Evolutionary conservation across 2,113 vertebrate species (phyloP).

Genomic region (Sciurus niger): DNA sequence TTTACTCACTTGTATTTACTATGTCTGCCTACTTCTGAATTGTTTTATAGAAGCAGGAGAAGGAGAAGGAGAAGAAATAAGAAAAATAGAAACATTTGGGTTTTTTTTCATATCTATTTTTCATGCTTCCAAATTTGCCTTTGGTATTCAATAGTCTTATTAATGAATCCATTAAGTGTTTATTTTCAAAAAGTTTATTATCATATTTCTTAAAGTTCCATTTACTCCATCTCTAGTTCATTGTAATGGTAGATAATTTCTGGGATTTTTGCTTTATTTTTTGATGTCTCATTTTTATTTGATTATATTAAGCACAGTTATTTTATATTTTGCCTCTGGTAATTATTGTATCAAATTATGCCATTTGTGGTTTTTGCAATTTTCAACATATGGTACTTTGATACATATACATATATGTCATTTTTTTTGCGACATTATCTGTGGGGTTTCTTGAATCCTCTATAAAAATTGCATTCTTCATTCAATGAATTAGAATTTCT

Average conservation of each 20-base stretch:
- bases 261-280: background rate
- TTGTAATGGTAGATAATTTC: background rate
- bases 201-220: background rate
- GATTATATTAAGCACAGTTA: background rate
- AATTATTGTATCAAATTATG: background rate
- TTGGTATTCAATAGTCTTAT: background rate
- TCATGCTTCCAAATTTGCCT: background rate
- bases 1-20: background rate
- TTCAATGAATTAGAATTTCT: background rate
- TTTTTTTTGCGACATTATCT: background rate
- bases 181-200: conserved; percentile 27
- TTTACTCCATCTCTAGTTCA: background rate
- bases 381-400: background rate
- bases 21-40: background rate
- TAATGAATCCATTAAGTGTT: background rate
- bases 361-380: background rate
- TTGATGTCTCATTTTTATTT: background rate
- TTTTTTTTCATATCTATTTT: background rate
- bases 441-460: background rate
- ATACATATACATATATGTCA: background rate
- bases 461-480: background rate
- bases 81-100: background rate
- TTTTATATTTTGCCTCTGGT: background rate
- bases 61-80: background rate
- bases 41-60: background rate